Evolutionary conservation across 2,113 vertebrate genomes (phyloP), one percentile per base, ranked within the genome.

Genomic region (Pterocles orientalis): DNA sequence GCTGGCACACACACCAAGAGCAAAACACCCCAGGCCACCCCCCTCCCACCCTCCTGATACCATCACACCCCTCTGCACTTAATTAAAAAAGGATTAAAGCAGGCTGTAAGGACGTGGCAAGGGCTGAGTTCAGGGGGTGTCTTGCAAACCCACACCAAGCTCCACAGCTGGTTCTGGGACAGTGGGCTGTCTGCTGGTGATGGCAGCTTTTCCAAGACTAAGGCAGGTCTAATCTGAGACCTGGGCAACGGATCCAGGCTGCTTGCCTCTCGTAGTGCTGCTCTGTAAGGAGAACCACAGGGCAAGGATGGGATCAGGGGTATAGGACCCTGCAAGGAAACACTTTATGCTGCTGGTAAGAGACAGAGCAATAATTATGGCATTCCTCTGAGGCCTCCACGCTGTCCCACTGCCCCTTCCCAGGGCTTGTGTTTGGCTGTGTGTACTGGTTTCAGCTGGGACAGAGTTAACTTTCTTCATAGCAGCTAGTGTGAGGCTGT

Each of bases 51-150:
- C 61, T 94, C 53, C 77, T 79, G 85, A 95, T 95, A 94, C 86
- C 95, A 93, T 96, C 92, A 86, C 86, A 94, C 65, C 95, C 86
- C 88, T 90, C 86, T 1, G 16, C 41, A 60, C 56, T 96, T 97
- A 92, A 96, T 97, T 96, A 96, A 95, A 96, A 96, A 82, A 53
- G 96, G 96, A 96, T 97, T 96, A 96, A 90, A 94, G 88, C 57
- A 25, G 72, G 57, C 50, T 90, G 87, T 31, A 58, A 91, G 88
- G 92, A 96, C 14, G 91, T 91, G 91, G 94, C 54, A 73, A 95
- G 0, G 14, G 77, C 83, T 88, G 88, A 94, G 95, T 88, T 92
- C 92, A 82, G 92, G 92, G 84, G 94, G 48, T 93, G 77, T 83
- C 86, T 95, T 43, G 50, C n/a, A 31, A 96, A 75, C 45, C 61